A percentile compares a stretch with the other conserved stretches of the same genome.
These are phyloP conservation scores for Diorhabda elongata DNA, from an alignment of 1,140 invertebrate genomes.

Conservation along the genomic window DNA sequence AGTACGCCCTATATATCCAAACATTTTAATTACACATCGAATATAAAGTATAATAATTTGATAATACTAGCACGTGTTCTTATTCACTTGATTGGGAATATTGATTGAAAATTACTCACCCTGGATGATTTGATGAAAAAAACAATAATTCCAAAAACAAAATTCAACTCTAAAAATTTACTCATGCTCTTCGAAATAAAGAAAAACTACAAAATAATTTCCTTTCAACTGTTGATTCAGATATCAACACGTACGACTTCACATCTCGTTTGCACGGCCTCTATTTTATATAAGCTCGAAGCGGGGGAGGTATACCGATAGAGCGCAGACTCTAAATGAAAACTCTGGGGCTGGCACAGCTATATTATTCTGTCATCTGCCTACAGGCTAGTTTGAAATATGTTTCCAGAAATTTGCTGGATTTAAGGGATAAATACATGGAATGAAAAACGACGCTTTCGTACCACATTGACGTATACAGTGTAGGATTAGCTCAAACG, in stretches of 20 bases:
- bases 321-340: background rate
- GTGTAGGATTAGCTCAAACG: too few species aligned
- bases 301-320: background rate
- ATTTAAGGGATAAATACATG: background rate
- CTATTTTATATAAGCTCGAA: background rate
- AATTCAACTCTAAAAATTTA: background rate
- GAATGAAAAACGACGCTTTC: background rate
- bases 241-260: background rate
- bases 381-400: background rate
- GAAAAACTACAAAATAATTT: background rate
- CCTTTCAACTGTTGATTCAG: constrained; percentile 2
- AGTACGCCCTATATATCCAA: too few species aligned
- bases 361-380: background rate
- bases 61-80: too few species aligned
- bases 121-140: background rate
- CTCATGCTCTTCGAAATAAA: background rate
- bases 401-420: constrained; percentile 1
- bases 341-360: background rate
- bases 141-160: background rate
- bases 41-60: too few species aligned
- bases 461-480: too few species aligned
- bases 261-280: background rate
- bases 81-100: too few species aligned
- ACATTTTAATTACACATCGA: too few species aligned
- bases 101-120: background rate